Conservation (phyloP, 2,888 invertebrate species). For the Daptonema setosum region DNA sequence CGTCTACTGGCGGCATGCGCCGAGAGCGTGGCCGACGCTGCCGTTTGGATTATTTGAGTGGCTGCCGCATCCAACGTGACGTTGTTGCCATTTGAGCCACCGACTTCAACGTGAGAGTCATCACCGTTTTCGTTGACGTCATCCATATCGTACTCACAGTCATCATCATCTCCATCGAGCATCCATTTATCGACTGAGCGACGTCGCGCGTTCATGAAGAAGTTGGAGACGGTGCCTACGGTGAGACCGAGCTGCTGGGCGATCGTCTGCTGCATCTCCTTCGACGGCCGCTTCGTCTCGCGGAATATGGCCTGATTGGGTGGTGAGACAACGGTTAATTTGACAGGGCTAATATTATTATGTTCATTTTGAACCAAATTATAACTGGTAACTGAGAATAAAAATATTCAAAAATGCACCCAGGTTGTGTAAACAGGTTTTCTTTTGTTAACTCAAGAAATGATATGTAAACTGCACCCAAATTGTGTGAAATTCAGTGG, state of each 20-base stretch:
- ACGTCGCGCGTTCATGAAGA: constrained; percentile 95
- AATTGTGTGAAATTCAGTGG: too few species aligned
- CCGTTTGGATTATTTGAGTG: neutral
- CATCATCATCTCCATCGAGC: constrained; percentile 35
- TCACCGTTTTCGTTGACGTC: neutral
- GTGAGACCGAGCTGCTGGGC: constrained; percentile 85
- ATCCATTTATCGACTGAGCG: constrained; percentile 78
- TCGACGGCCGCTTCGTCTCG: constrained; percentile 96
- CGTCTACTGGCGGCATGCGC: neutral
- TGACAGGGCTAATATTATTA: neutral
- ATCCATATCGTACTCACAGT: neutral
- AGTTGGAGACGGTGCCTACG: constrained; percentile 91
- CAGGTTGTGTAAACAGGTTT: too few species aligned
- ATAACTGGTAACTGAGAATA: too few species aligned
- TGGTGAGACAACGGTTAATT: neutral
- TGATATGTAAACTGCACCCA: too few species aligned
- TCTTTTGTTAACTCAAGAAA: too few species aligned
- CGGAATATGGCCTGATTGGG: constrained; percentile 78
- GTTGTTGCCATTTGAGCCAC: neutral
- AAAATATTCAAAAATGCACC: too few species aligned
- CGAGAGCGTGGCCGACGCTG: neutral
- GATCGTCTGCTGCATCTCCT: constrained; percentile 99
- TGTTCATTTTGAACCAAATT: too few species aligned
- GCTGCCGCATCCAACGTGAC: neutral
- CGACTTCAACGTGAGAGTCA: neutral